Evolutionary conservation across 2,888 invertebrate genomes (phyloP).

Genomic region (Cotesia congregata): DNA sequence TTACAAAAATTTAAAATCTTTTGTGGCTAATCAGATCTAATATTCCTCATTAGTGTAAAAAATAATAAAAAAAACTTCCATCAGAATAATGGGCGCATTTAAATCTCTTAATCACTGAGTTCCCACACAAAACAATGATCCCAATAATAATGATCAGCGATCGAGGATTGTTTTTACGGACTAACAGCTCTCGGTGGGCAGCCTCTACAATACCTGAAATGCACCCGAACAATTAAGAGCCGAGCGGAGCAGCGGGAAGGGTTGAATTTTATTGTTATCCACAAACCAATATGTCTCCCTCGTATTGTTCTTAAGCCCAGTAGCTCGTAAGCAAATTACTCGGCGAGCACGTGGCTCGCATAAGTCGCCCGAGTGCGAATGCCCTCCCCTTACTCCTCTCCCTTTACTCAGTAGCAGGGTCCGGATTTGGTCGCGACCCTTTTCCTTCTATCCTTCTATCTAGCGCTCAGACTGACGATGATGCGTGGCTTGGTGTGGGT

Average conservation of each 20-base stretch:
- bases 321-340: slow-evolving; percentile 65
- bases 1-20: too few species aligned
- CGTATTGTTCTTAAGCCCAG: slow-evolving; percentile 47
- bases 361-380: slow-evolving; percentile 53
- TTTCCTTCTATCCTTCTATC: slow-evolving; percentile 18
- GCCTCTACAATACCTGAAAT: slow-evolving; percentile 21
- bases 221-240: slow-evolving; percentile 25
- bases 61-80: too few species aligned
- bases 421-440: slow-evolving; percentile 57
- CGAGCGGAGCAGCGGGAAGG: slow-evolving; percentile 27
- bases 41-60: too few species aligned
- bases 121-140: background rate
- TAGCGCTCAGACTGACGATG: slow-evolving; percentile 29
- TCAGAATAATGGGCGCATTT: too few species aligned
- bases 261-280: slow-evolving; percentile 42
- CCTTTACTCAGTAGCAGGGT: slow-evolving; percentile 38
- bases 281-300: slow-evolving; percentile 43
- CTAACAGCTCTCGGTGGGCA: slow-evolving; percentile 9
- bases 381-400: background rate
- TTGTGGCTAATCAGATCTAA: too few species aligned
- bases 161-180: slow-evolving; percentile 13
- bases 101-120: background rate
- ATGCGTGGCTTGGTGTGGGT: slow-evolving; percentile 24
- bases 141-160: slow-evolving; percentile 11
- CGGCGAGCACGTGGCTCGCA: slow-evolving; percentile 64